Percentiles rank a stretch among this genome's conserved stretches.
Evolutionary conservation across 2,113 vertebrate species (phyloP).

Genomic region (Barbus barbus): DNA sequence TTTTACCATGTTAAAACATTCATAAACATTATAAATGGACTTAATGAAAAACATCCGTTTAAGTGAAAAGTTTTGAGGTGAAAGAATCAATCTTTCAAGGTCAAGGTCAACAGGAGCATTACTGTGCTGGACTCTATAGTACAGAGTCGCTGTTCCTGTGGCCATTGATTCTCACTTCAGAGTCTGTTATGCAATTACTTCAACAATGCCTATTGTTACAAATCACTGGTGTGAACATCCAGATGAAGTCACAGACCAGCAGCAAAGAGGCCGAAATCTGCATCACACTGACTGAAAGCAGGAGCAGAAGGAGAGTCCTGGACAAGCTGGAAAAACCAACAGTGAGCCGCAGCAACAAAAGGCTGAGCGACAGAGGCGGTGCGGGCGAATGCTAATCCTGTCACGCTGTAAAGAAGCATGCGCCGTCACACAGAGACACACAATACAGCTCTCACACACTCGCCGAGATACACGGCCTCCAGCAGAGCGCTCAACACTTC

Average conservation of each 20-base stretch:
- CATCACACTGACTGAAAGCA: not conserved
- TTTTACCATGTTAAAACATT: too few species aligned
- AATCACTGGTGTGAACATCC: not conserved
- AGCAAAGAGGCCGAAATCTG: not conserved
- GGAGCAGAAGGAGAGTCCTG: not conserved
- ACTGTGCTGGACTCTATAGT: too few species aligned
- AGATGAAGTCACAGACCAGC: not conserved
- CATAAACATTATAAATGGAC: not conserved
- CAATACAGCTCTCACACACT: conserved; percentile 3
- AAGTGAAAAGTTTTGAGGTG: not conserved
- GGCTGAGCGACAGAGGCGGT: conserved; percentile 37
- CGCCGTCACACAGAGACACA: conserved; percentile 27
- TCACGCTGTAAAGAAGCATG: conserved; percentile 47
- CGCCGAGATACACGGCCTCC: not conserved
- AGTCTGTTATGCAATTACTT: not conserved
- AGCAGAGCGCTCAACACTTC: not conserved
- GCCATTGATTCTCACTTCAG: not conserved
- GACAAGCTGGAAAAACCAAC: conserved; percentile 37
- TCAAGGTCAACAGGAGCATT: not conserved
- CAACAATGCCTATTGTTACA: not conserved
- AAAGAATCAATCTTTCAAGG: not conserved
- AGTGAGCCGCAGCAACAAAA: conserved; percentile 42
- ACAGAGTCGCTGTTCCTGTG: not conserved
- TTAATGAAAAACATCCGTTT: not conserved
- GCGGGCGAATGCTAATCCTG: conserved; percentile 51